A percentile compares a stretch with the other conserved stretches of the same genome.
phyloP scores from a whole-genome alignment of 2,888 invertebrate species.

The Prosopocoilus inquinatus region DNA sequence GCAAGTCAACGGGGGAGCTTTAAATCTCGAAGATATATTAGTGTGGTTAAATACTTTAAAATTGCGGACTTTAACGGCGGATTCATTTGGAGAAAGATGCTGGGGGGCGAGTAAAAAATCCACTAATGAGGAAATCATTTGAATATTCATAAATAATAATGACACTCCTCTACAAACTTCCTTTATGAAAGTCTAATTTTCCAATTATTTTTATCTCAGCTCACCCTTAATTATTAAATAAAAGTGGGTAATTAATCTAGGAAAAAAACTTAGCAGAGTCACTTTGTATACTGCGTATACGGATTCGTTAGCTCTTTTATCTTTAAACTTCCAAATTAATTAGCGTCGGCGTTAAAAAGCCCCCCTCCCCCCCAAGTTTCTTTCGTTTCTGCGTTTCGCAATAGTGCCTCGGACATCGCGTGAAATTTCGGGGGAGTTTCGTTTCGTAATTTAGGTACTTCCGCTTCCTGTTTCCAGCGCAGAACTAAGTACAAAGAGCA shows the following conservation, averaged over 20 bases:
- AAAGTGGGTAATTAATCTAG: neutral
- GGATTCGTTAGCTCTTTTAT: no score
- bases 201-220: constrained; percentile 22
- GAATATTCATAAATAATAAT: constrained; percentile 24
- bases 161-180: constrained; percentile 18
- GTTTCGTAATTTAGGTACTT: no score
- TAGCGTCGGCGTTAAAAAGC: no score
- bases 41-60: constrained; percentile 5
- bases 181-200: constrained; percentile 26
- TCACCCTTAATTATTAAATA: constrained; percentile 22
- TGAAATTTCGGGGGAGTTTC: no score
- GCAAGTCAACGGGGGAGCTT: no score
- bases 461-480: no score
- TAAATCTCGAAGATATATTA: neutral
- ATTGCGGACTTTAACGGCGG: neutral
- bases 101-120: constrained; percentile 8
- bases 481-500: no score
- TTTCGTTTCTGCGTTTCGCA: no score
- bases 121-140: constrained; percentile 19
- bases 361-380: no score
- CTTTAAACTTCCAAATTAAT: no score
- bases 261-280: neutral
- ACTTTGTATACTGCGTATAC: no score
- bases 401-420: no score
- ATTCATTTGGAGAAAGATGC: neutral